Evolutionary conservation across 1,140 invertebrate genomes (phyloP), one percentile per base, ranked within the genome.

Genomic region (Trichoplusia ni): DNA sequence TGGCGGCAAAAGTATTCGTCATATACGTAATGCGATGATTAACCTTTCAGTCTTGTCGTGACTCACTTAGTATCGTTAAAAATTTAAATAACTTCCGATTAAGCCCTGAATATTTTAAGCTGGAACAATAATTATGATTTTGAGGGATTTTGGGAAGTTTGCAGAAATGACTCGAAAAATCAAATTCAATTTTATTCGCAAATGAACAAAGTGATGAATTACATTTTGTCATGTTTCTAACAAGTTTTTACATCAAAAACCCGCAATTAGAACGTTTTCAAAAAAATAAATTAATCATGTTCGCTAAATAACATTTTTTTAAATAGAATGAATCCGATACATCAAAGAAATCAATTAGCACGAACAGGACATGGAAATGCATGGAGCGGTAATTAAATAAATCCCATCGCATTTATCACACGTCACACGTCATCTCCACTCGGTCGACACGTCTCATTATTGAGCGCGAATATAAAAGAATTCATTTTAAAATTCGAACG

Each of bases 381-480:
- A 35, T 53, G 29, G 29, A 19, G 31, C 21, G 5, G 46, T 31
- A 49, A 29, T 18, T 49, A 49, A 49, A 29, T 60, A 42, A 61
- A 62, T 38, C 18, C 35, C 49, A 14, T 35, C 62, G n/a, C 35
- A 68, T 59, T 42, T 54, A 58, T 69, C 65, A 60, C 67, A 73
- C 74, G 71, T 69, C 65, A 60, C 67, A 73, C 74, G 71, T 68
- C 71, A 53, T 23, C 14, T 11, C 19, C 14, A 29, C 71, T 71
- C 71, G 71, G 67, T 73, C 71, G 73, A 79, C 76, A 82, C 71
- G 69, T 62, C 53, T 44, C 69, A 74, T 78, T 84, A 71, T 58
- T 37, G 59, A 70, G 68, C 49, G 72, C 60, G 69, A 70, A 79
- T 54, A 54, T 38, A 38, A 54, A 49, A 8, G 35, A 38, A 25